These are phyloP conservation scores for Atta cephalotes DNA, from an alignment of 1,140 invertebrate species.

Conservation along the genomic window DNA sequence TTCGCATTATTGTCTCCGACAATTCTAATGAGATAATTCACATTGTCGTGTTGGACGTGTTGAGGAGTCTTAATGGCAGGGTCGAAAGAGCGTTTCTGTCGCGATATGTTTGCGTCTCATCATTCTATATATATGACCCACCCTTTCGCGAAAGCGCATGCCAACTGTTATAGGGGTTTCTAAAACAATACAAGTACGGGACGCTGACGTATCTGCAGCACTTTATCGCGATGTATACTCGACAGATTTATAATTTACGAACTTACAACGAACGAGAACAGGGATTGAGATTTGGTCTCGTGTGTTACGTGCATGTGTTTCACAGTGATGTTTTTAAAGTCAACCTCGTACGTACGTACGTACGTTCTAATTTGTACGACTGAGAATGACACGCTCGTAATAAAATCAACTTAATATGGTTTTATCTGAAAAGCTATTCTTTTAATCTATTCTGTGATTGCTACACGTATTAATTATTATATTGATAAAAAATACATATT, in stretches of 20 bases:
- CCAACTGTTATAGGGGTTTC: constrained; percentile 49
- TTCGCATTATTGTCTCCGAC: background rate
- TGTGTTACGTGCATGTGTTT: background rate
- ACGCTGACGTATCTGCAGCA: constrained; percentile 45
- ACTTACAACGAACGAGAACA: constrained; percentile 6
- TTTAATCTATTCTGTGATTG: background rate
- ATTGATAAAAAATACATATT: background rate
- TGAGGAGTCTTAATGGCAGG: constrained; percentile 1
- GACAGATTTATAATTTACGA: constrained; percentile 48
- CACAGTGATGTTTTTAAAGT: constrained; percentile 46
- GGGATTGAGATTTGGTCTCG: background rate
- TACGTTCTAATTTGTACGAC: constrained; percentile 12
- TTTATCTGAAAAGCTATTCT: background rate
- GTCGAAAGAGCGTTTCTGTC: background rate
- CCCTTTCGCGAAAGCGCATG: constrained; percentile 7
- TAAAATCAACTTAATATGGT: background rate
- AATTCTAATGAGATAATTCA: constrained; percentile 10
- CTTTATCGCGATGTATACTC: constrained; percentile 49
- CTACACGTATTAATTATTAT: background rate
- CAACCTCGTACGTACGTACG: constrained; percentile 22
- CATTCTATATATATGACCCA: background rate
- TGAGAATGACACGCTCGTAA: constrained; percentile 11
- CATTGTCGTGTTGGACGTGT: background rate
- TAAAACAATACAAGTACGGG: constrained; percentile 54
- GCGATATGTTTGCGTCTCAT: constrained; percentile 2